phyloP scores from a whole-genome alignment of 2,113 vertebrate species.

The Leptobrachium leishanense region DNA sequence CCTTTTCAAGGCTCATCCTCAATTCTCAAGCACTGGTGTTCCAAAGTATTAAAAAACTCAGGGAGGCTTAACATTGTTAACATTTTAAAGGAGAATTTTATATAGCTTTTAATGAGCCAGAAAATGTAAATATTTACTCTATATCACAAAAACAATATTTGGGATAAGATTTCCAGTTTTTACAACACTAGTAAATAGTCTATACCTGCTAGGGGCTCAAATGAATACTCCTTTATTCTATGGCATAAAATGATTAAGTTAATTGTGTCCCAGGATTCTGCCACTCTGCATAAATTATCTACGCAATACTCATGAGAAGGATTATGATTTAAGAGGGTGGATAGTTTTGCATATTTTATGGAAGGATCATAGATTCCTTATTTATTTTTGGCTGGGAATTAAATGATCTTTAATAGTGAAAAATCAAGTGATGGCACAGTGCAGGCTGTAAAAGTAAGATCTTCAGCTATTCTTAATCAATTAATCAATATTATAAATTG shows the following conservation, averaged over 20 bases:
- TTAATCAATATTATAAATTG: too few relatives aligned
- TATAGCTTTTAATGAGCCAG: background rate
- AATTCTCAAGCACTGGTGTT: background rate
- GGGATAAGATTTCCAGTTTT: slow-evolving; percentile 37
- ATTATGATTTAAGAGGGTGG: slow-evolving; percentile 45
- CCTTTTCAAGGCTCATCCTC: background rate
- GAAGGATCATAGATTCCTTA: slow-evolving; percentile 28
- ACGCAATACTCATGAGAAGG: slow-evolving; percentile 45
- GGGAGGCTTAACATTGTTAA: background rate
- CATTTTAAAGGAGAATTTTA: slow-evolving; percentile 14
- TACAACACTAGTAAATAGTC: slow-evolving; percentile 32
- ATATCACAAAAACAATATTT: slow-evolving; percentile 34
- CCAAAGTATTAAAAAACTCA: background rate
- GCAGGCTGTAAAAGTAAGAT: slow-evolving; percentile 9
- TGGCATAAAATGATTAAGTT: slow-evolving; percentile 50
- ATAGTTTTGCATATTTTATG: slow-evolving; percentile 46
- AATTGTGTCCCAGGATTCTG: slow-evolving; percentile 49
- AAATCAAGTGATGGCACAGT: slow-evolving; percentile 15
- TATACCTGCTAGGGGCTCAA: slow-evolving; percentile 41
- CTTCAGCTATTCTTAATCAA: too few relatives aligned
- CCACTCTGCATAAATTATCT: slow-evolving; percentile 48
- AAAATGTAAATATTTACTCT: slow-evolving; percentile 20
- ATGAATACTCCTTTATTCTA: slow-evolving; percentile 44
- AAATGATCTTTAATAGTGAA: slow-evolving; percentile 33
- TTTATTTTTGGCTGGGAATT: slow-evolving; percentile 24